Evolutionary conservation across 2,113 vertebrate species (phyloP).

Genomic region (Uropsilus gracilis): DNA sequence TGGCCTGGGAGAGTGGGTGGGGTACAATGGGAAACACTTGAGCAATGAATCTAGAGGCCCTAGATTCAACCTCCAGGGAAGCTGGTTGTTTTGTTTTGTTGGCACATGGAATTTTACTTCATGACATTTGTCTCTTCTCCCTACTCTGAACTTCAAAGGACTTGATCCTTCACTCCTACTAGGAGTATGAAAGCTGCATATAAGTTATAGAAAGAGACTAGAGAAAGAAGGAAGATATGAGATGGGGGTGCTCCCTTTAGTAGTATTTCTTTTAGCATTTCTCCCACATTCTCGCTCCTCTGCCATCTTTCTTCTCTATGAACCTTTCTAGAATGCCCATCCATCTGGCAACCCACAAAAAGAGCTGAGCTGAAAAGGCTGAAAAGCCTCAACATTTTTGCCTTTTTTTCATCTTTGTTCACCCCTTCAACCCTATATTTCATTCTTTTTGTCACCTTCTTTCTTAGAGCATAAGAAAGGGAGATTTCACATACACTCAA

Average conservation of each 20-base stretch:
- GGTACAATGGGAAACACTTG: conserved; percentile 47
- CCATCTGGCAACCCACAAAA: background rate
- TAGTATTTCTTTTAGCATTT: background rate
- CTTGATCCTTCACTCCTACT: background rate
- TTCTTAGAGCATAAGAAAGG: background rate
- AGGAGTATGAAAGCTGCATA: background rate
- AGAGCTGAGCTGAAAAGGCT: background rate
- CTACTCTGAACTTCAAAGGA: background rate
- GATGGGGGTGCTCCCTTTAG: background rate
- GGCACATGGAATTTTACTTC: conserved; percentile 46
- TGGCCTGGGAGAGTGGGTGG: conserved; percentile 45
- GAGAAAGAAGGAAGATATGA: background rate
- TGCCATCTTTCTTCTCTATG: background rate
- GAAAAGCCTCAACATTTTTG: background rate
- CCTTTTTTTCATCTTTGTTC: background rate
- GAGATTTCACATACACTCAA: background rate
- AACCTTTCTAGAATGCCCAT: background rate
- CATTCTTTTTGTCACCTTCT: background rate
- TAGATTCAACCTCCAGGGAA: no score
- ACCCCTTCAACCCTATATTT: background rate
- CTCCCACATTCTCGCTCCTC: background rate
- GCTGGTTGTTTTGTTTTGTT: background rate
- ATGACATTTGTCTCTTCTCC: background rate
- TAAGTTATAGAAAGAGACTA: background rate
- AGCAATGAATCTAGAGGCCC: conserved; percentile 38